Conservation (phyloP, 2,888 invertebrate genomes). For the Drosophila dives region DNA sequence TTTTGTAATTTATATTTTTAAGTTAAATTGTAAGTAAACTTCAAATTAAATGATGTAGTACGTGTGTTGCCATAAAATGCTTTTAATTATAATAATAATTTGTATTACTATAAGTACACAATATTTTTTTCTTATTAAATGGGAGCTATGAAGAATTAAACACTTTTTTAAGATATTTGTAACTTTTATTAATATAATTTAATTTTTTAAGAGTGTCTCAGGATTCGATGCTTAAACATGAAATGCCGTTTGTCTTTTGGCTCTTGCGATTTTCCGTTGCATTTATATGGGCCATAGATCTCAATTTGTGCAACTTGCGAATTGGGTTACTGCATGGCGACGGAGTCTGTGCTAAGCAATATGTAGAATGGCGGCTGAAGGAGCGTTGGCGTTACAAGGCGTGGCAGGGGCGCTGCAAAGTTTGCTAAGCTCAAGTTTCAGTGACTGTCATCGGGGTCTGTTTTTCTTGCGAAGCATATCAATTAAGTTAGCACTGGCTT, state of each 20-base stretch:
- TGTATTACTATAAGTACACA: background rate
- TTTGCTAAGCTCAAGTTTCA: constrained; percentile 65
- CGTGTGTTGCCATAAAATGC: background rate
- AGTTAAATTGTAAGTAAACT: background rate
- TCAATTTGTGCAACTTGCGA: constrained; percentile 63
- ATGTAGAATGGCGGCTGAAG: background rate
- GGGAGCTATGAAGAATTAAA: background rate
- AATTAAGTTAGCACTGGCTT: constrained; percentile 64
- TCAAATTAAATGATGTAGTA: background rate
- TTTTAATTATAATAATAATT: background rate
- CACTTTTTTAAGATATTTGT: background rate
- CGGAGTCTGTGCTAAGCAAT: constrained; percentile 31
- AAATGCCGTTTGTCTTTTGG: constrained; percentile 19
- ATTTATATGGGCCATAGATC: constrained; percentile 60
- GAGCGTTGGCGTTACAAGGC: background rate
- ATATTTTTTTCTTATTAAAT: background rate
- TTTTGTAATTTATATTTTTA: background rate
- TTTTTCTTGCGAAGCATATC: constrained; percentile 72
- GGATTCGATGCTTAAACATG: constrained; percentile 14
- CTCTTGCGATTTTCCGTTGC: constrained; percentile 38
- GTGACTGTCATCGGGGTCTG: constrained; percentile 49
- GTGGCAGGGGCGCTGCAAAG: constrained; percentile 16
- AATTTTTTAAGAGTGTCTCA: constrained; percentile 25
- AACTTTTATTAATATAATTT: background rate
- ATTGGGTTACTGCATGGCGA: constrained; percentile 46